Base-by-base conservation (phyloP, 2,797 vertebrate species). In the Chaenodraco wilsoni region DNA sequence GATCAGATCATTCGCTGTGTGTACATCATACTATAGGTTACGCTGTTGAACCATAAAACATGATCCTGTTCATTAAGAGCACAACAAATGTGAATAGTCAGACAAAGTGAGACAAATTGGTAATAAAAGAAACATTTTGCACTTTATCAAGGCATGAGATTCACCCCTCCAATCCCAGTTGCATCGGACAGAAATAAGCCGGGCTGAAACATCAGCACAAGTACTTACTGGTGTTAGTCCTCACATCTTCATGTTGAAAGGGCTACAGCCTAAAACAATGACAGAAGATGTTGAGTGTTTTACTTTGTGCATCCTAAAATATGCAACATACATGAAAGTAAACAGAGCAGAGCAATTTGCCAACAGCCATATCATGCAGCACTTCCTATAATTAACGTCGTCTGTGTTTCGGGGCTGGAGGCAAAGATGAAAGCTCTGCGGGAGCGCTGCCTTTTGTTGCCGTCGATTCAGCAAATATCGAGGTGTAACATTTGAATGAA, bases 401-500 rank as follows among this genome's bases (percentile, higher is more conserved):
- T 65, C 41, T 65, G 50, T 77, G 56, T 54, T 17, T 41, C 49
- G 61, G 61, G 3, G 69, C 33, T 68, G 46, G n/a, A 59, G 68
- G 69, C 72, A 65, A 5, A 48, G 15, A 44, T 45, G 50, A 72
- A 71, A 69, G 50, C 48, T 74, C 77, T 59, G 76, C 74, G 82
- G 86, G 75, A 79, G 71, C n/a, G 6, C 43, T 57, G 74, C 48
- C 59, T 72, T 41, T 66, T 41, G 49, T 50, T 86, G 77, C 82
- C 51, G 57, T 83, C 49, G 80, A 19, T 33, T 63, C 43, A 70
- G 60, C 54, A 60, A 63, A 67, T 17, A 27, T 23, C 21, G 66
- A 65, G 61, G 27, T 55, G 72, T 63, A 65, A 60, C 67, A 78
- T 79, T 62, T 80, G 80, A 84, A 54, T 68, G 68, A 81, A 71